Percentiles rank a stretch among this genome's conserved stretches.
Evolutionary conservation across 2,113 vertebrate species (phyloP).

Genomic region (Rhynchopsitta pachyrhyncha): DNA sequence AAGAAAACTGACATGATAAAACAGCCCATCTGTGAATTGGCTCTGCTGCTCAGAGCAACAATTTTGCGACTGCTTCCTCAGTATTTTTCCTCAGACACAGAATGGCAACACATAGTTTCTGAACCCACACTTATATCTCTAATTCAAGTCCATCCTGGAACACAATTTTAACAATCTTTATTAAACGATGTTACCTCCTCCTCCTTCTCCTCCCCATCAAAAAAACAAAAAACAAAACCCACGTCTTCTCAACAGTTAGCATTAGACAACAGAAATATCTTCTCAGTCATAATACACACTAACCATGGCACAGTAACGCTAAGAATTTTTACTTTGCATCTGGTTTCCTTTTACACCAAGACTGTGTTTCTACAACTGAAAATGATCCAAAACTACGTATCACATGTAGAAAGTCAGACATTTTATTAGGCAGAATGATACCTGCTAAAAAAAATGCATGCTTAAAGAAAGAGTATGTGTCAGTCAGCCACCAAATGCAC

Average conservation of each 20-base stretch:
- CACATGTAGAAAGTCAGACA: neutral
- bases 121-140: neutral
- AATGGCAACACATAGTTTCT: neutral
- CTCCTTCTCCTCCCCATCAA: accelerated
- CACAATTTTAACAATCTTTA: neutral
- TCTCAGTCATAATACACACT: neutral
- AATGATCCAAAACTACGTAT: neutral
- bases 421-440: neutral
- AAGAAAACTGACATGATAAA: neutral
- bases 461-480: neutral
- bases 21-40: neutral
- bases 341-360: neutral
- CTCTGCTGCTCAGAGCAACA: neutral
- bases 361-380: neutral
- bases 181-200: neutral
- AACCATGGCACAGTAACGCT: neutral
- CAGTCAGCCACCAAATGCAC: neutral
- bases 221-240: neutral
- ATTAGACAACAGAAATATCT: neutral
- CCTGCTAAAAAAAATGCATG: neutral
- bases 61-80: neutral
- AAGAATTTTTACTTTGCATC: neutral
- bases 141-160: neutral
- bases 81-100: neutral
- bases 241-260: neutral